Percentiles rank a stretch among this genome's conserved stretches.
phyloP scores from a whole-genome alignment of 2,797 vertebrate genomes.

The Pelobates cultripes region DNA sequence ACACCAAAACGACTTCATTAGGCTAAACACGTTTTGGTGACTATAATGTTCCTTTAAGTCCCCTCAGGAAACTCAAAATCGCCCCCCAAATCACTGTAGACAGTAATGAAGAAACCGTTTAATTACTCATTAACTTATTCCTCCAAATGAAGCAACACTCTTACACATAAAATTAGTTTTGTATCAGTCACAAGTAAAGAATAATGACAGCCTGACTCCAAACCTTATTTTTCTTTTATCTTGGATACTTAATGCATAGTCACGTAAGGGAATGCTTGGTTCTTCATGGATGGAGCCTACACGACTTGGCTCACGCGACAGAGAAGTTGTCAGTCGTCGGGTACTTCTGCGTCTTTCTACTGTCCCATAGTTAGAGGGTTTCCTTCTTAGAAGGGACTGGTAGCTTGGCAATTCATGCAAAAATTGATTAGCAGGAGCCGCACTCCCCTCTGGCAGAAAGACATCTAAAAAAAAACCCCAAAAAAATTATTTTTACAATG shows the following conservation, averaged over 20 bases:
- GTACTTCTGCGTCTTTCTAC: slow-evolving; percentile 65
- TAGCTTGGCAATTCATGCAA: slow-evolving; percentile 93
- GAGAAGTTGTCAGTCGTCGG: slow-evolving; percentile 55
- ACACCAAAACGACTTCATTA: too few species aligned
- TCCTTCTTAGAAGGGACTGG: slow-evolving; percentile 81
- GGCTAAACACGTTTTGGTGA: too few species aligned
- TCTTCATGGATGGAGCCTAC: slow-evolving; percentile 33
- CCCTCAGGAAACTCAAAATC: too few species aligned
- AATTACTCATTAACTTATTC: too few species aligned
- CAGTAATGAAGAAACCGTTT: too few species aligned
- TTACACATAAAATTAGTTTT: too few species aligned
- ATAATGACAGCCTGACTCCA: neutral
- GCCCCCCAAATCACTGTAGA: too few species aligned
- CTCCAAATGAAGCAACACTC: too few species aligned
- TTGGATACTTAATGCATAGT: slow-evolving; percentile 72
- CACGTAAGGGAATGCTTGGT: slow-evolving; percentile 63
- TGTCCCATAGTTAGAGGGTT: slow-evolving; percentile 52
- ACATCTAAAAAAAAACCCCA: slow-evolving; percentile 55
- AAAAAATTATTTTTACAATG: neutral
- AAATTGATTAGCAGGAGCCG: slow-evolving; percentile 72
- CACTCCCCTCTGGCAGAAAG: slow-evolving; percentile 53
- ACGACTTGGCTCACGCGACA: slow-evolving; percentile 31
- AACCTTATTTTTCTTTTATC: slow-evolving; percentile 84
- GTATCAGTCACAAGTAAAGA: neutral
- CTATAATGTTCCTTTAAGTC: too few species aligned